Percentiles rank a stretch among this genome's conserved stretches.
phyloP scores from a whole-genome alignment of 2,888 invertebrate genomes.

The Agrochola litura region DNA sequence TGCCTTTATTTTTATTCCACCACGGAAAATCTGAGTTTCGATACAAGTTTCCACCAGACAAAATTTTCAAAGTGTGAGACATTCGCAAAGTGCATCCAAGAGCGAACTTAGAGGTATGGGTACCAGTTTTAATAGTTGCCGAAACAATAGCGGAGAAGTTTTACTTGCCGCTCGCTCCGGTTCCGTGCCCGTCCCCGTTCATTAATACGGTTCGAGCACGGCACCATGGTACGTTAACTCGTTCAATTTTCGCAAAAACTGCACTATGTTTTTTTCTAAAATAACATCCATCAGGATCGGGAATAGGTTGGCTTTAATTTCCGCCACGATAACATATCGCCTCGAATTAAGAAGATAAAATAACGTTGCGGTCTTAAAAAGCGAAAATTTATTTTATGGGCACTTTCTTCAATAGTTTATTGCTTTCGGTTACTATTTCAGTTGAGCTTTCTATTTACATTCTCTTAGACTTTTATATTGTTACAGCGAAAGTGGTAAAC shows the following conservation, averaged over 20 bases:
- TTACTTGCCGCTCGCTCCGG: constrained; percentile 67
- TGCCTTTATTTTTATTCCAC: constrained; percentile 55
- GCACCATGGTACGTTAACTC: constrained; percentile 70
- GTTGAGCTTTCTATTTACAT: constrained; percentile 52
- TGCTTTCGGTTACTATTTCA: constrained; percentile 52
- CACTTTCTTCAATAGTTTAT: constrained; percentile 60
- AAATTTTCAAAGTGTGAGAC: constrained; percentile 80
- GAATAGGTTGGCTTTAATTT: constrained; percentile 52
- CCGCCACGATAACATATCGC: constrained; percentile 53
- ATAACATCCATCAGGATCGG: constrained; percentile 62
- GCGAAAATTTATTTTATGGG: constrained; percentile 61
- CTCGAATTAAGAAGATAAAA: constrained; percentile 60
- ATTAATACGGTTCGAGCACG: constrained; percentile 71
- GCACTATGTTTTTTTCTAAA: constrained; percentile 64
- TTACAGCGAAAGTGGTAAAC: constrained; percentile 16
- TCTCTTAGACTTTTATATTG: constrained; percentile 41
- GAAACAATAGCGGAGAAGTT: constrained; percentile 83
- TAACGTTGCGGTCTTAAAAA: constrained; percentile 52
- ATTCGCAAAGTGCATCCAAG: constrained; percentile 78
- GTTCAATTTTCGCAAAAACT: constrained; percentile 70
- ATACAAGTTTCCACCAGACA: constrained; percentile 72
- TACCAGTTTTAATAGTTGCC: constrained; percentile 73
- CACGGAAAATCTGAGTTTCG: constrained; percentile 71
- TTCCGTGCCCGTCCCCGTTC: constrained; percentile 62
- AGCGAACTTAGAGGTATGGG: constrained; percentile 74